Evolutionary conservation across 2,888 invertebrate genomes (phyloP), one percentile per base, ranked within the genome.

Genomic region (Mycalesis mineus): DNA sequence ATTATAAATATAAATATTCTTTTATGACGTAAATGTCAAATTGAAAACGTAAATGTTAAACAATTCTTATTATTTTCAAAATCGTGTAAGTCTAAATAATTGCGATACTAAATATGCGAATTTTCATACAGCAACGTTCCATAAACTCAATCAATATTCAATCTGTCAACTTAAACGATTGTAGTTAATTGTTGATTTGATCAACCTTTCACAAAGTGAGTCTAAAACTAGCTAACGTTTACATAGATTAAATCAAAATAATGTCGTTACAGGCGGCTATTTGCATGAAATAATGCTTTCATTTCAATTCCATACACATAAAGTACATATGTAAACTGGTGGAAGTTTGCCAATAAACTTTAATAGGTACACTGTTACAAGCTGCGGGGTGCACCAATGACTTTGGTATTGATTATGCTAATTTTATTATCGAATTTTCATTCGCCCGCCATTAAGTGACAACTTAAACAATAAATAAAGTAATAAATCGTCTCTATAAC

Each of bases 251-350:
- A 77, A 84, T 81, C 81, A 67, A 67, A 75, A 73, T 82, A 80
- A 83, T 77, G 77, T 76, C 74, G 74, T 77, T 77, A 75, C 75
- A 71, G 64, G 64, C 67, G 72, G 75, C 74, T 71, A 77, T 86
- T 86, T 85, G 83, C 86, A 86, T 87, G 76, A 82, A 85, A 86
- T 86, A 78, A 84, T 80, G 77, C 83, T 83, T 47, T 82, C 80
- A 86, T 87, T 83, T 87, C 83, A 86, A 88, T 86, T 84, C 74
- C 70, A 71, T 74, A 71, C 75, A 74, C 78, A 79, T 77, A 75
- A 79, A 70, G 69, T 77, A 78, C 75, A 80, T 67, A 73, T 77
- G 77, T 79, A 79, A 80, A 82, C 75, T 84, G 72, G 74, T 80
- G 80, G 77, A 75, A 64, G 71, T 70, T 66, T 78, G 81, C 82